phyloP scores from a whole-genome alignment of 2,797 vertebrate genomes.

The Gila robusta region DNA sequence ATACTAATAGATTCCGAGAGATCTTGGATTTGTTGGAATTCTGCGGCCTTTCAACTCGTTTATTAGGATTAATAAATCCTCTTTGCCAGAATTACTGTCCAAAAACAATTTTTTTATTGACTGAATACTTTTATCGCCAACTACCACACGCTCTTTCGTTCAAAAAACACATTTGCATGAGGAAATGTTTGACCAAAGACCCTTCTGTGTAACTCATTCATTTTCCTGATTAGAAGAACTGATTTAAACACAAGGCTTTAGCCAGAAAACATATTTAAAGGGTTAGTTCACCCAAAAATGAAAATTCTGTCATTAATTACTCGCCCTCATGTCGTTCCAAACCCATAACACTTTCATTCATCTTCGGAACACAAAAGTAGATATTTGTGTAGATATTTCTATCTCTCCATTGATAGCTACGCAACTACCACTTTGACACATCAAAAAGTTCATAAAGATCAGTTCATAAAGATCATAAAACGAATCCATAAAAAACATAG shows the following conservation, averaged over 20 bases:
- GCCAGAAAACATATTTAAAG: background rate
- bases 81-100: slow-evolving; percentile 1
- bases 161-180: background rate
- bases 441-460: too few species aligned
- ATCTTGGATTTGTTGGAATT: slow-evolving; percentile 4
- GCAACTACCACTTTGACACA: too few species aligned
- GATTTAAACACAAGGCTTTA: background rate
- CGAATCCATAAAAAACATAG: too few species aligned
- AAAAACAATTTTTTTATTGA: slow-evolving; percentile 4
- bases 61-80: slow-evolving; percentile 5
- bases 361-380: background rate
- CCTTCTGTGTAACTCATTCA: background rate
- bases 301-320: background rate
- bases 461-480: too few species aligned
- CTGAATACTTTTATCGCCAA: background rate
- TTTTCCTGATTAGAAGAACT: background rate
- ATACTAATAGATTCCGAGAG: slow-evolving; percentile 4
- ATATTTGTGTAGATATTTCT: background rate
- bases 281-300: background rate
- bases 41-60: background rate
- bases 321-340: background rate
- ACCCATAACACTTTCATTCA: background rate
- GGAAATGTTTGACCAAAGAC: background rate
- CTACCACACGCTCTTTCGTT: background rate
- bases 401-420: too few species aligned